Base-by-base conservation (phyloP, 2,797 vertebrate species). In the Trichosurus vulpecula region DNA sequence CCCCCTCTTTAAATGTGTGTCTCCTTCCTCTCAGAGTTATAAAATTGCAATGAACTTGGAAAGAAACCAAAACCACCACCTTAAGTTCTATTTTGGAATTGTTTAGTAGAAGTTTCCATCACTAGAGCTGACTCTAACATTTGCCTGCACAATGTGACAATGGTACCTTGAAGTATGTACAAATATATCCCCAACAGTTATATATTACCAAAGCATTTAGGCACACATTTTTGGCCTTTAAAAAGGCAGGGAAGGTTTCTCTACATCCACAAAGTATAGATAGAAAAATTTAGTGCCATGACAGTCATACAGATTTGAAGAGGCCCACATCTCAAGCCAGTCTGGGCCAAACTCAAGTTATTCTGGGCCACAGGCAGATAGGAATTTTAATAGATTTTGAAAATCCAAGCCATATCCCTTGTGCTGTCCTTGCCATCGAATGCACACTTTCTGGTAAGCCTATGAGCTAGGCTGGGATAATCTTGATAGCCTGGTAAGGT, bases 331-430 rank as follows among this genome's bases (percentile, higher is more conserved):
- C 92, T 74, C 81, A 92, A 89, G n/a, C 91, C 52, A 31, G 1
- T 91, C 51, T 93, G n/a, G 90, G 74, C 9, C 8, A 96, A 96
- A 92, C 8, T 19, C 3, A 95, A 35, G 14, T 57, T 81, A 81
- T 94, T 93, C 90, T 51, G 93, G 56, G 90, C 93, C 66, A 90
- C 9, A 13, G 19, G 81, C 12, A 81, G 8, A 2, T 11, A 93
- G 51, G 90, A 92, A 35, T 94, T 22, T 30, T 52, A 92, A 1
- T 35, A 0, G 74, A 66, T 27, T 56, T 96, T 55, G 57, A 95
- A 47, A 30, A 94, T 90, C 92, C 97, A 56, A 87, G 55, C 12
- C 90, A 51, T 10, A 52, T 31, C 25, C n/a, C 9, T 54, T 93
- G 57, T 95, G 16, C 27, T n/a, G n/a, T 51, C 29, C 92, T 51